Base-by-base conservation (phyloP, 2,113 vertebrate genomes). In the Entelurus aequoreus region DNA sequence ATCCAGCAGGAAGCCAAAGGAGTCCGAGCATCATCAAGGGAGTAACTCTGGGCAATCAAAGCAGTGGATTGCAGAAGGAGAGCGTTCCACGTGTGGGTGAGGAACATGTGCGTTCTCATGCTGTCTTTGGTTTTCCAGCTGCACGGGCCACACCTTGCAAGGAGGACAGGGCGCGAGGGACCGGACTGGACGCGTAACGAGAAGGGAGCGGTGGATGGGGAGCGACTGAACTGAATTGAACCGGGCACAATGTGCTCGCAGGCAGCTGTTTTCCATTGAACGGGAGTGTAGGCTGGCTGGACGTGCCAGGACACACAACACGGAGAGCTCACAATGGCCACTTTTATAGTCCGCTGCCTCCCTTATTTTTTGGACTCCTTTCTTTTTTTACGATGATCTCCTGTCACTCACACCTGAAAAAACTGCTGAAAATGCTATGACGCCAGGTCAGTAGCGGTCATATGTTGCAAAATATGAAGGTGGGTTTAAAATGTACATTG, bases 1-100 rank as follows among this genome's bases (percentile, higher is more conserved):
- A 6, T 35, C 10, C 93, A 89, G 92, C n/a, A 92, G 90, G 92
- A 92, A 96, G 83, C 77, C 79, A 81, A 80, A 86, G 84, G 79
- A 46, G 82, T 69, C 68, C 59, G 73, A 76, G 69, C 53, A 66
- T 84, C 84, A 82, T 78, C 70, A n/a, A 78, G 85, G 85, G 84
- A 85, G 78, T 74, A 74, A 66, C 58, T 78, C 84, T 85, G 84
- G 81, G 84, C 82, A 86, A 87, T 54, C 12, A 81, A 84, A 37
- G 28, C 4, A 37, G 12, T 38, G 53, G 71, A 78, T 69, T 79
- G 81, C 77, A 78, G 84, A 60, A 54, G 76, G 74, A 79, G 79
- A 67, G 68, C 82, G 74, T 76, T 87, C 84, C 86, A 87, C 85
- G 84, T 87, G 87, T 87, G 86, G 83, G 79, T 80, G 83, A 86